phyloP scores from a whole-genome alignment of 2,113 vertebrate genomes.

The Pandion haliaetus region DNA sequence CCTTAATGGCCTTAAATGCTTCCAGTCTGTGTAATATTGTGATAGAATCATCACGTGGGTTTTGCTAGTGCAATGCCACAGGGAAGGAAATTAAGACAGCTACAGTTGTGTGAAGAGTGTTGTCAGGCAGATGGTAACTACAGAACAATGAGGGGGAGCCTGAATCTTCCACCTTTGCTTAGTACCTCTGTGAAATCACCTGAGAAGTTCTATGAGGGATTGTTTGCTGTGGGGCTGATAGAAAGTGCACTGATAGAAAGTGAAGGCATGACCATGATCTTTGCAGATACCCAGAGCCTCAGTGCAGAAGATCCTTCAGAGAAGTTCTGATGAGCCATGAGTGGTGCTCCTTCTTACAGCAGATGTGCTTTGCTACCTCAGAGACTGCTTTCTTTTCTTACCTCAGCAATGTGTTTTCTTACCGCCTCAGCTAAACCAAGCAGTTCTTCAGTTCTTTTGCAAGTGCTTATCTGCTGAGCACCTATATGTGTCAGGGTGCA shows the following conservation, averaged over 20 bases:
- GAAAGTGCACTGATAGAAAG: not conserved
- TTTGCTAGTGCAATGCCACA: not conserved
- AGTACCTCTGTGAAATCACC: not conserved
- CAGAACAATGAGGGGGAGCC: not conserved
- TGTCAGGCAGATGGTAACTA: not conserved
- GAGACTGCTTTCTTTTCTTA: not conserved
- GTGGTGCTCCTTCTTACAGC: not conserved
- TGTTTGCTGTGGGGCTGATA: not conserved
- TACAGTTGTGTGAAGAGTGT: not conserved
- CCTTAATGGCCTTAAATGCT: not conserved
- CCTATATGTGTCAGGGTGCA: not conserved
- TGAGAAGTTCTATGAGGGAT: not conserved
- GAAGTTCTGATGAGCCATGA: not conserved
- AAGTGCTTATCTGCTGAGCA: not conserved
- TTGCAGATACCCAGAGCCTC: not conserved
- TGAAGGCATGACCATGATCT: not conserved
- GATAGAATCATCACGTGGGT: not conserved
- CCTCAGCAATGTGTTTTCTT: not conserved
- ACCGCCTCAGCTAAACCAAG: not conserved
- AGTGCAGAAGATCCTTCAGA: not conserved
- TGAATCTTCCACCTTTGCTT: not conserved
- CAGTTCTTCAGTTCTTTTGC: not conserved
- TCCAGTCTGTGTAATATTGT: not conserved
- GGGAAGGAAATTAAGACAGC: not conserved
- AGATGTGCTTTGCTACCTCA: not conserved